phyloP scores from a whole-genome alignment of 2,797 vertebrate species.

The Myoxocephalus aenaeus region DNA sequence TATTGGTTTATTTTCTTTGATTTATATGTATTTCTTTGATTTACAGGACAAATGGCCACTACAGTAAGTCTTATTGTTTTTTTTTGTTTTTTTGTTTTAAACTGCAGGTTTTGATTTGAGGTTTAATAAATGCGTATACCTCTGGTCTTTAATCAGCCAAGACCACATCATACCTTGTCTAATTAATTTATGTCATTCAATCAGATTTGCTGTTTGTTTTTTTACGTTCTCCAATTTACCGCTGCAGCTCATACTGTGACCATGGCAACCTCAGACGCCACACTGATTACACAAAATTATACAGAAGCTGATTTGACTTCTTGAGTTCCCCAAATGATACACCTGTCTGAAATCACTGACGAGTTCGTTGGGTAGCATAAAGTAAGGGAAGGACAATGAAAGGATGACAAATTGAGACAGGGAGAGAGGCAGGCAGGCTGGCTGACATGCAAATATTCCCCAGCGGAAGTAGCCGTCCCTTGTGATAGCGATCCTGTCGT shows the following conservation, averaged over 20 bases:
- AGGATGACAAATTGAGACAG: slow-evolving; percentile 65
- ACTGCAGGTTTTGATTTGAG: too few species aligned
- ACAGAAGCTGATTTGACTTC: not conserved
- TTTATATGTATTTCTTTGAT: too few species aligned
- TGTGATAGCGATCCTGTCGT: slow-evolving; percentile 61
- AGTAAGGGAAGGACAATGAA: slow-evolving; percentile 35
- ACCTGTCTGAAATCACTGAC: too few species aligned
- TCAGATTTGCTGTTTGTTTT: not conserved
- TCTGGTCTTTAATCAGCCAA: not conserved
- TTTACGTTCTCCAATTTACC: not conserved
- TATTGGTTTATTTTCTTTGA: too few species aligned
- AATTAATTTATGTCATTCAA: not conserved
- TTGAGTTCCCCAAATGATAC: not conserved
- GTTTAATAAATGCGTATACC: too few species aligned
- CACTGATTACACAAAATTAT: not conserved
- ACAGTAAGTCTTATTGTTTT: too few species aligned
- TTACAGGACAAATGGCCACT: too few species aligned
- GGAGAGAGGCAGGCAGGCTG: slow-evolving; percentile 51
- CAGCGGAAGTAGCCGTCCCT: slow-evolving; percentile 59
- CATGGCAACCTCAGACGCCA: not conserved
- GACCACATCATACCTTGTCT: not conserved
- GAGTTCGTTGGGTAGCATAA: too few species aligned
- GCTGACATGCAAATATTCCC: slow-evolving; percentile 62
- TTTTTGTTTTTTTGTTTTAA: too few species aligned
- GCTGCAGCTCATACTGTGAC: not conserved